Evolutionary conservation across 2,888 invertebrate genomes (phyloP).

Genomic region (Cerastis rubricosa): DNA sequence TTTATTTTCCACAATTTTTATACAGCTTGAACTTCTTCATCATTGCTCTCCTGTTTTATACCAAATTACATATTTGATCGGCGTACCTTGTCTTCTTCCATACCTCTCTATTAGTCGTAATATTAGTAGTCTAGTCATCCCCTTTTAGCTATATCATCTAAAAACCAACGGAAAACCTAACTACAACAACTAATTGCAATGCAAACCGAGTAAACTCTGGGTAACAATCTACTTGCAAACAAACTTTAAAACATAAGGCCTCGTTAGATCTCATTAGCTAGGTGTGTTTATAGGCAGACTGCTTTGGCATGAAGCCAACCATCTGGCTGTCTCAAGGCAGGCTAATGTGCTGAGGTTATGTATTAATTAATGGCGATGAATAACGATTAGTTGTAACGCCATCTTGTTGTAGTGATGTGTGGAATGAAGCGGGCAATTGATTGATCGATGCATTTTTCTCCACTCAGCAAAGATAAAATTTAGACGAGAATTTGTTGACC

Average conservation of each 20-base stretch:
- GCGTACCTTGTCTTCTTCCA: neutral
- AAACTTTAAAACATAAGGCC: conserved; percentile 10
- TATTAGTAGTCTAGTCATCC: neutral
- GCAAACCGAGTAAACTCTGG: conserved; percentile 12
- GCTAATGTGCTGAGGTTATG: conserved; percentile 47
- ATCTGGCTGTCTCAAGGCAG: conserved; percentile 47
- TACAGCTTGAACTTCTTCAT: neutral
- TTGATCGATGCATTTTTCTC: neutral
- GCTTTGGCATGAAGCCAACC: conserved; percentile 54
- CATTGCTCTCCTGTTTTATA: neutral
- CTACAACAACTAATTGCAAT: neutral
- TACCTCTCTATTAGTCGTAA: neutral
- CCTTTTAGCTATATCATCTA: neutral
- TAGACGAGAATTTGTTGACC: neutral
- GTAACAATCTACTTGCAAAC: conserved; percentile 13
- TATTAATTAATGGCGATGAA: conserved; percentile 52
- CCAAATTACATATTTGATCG: neutral
- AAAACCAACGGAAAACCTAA: neutral
- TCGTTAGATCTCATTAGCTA: conserved; percentile 31
- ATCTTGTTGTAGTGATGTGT: conserved; percentile 27
- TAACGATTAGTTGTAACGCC: conserved; percentile 43
- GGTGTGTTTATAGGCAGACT: conserved; percentile 32
- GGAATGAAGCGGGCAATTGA: neutral
- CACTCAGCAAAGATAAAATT: neutral
- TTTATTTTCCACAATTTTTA: neutral